A percentile compares a stretch with the other conserved stretches of the same genome.
Conservation (phyloP, 2,888 invertebrate genomes). For the Melinaea menophilus region DNA sequence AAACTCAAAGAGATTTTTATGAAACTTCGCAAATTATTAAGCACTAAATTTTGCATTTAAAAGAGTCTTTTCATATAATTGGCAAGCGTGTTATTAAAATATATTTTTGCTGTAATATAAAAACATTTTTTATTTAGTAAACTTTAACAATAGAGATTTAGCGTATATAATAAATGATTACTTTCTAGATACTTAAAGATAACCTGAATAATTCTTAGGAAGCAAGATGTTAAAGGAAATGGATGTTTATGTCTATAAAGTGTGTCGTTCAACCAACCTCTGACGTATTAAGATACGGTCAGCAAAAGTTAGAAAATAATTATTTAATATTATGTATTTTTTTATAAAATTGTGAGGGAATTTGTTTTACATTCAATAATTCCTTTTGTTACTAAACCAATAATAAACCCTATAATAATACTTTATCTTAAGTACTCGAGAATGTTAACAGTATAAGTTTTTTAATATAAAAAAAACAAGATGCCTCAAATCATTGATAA, state of each 20-base stretch:
- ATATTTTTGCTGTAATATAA: neutral
- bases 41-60: conserved; percentile 19
- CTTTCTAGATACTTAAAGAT: conserved; percentile 4
- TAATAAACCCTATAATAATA: no score
- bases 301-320: neutral
- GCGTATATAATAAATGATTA: neutral
- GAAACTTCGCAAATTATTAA: conserved; percentile 22
- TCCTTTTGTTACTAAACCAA: no score
- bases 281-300: conserved; percentile 9
- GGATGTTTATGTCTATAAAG: conserved; percentile 10
- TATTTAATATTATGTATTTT: no score
- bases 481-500: no score
- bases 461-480: no score
- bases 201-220: conserved; percentile 8
- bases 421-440: no score
- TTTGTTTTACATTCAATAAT: no score
- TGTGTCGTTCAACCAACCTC: conserved; percentile 12
- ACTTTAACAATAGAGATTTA: neutral
- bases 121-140: neutral
- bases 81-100: neutral
- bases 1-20: conserved; percentile 2
- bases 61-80: conserved; percentile 15
- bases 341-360: no score
- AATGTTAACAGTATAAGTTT: no score
- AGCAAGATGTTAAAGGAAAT: conserved; percentile 17